phyloP scores from a whole-genome alignment of 2,797 vertebrate genomes.

The Brotula barbata region DNA sequence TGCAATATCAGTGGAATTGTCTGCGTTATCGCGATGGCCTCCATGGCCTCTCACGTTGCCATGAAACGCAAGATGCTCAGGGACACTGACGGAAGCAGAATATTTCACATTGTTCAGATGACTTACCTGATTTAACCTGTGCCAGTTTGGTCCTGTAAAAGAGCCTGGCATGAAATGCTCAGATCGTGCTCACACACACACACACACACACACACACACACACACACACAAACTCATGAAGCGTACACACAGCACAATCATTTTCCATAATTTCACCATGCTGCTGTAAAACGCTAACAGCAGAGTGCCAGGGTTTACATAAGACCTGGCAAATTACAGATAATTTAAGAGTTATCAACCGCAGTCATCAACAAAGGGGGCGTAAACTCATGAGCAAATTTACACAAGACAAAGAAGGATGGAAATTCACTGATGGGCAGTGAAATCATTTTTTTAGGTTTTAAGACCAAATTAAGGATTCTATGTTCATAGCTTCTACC shows the following conservation, averaged over 20 bases:
- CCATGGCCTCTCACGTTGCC: slow-evolving; percentile 40
- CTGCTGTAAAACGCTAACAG: slow-evolving; percentile 40
- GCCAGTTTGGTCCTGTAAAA: slow-evolving; percentile 20
- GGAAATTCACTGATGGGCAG: too few species aligned
- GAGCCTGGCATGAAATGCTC: not conserved
- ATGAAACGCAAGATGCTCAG: slow-evolving; percentile 32
- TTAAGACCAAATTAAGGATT: too few species aligned
- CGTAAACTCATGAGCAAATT: too few species aligned
- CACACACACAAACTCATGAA: slow-evolving; percentile 17
- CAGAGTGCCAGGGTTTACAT: slow-evolving; percentile 48
- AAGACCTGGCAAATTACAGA: slow-evolving; percentile 25
- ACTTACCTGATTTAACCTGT: slow-evolving; percentile 19
- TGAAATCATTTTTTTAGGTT: too few species aligned
- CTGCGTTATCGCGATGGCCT: slow-evolving; percentile 41
- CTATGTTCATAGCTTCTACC: too few species aligned
- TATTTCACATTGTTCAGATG: slow-evolving; percentile 13
- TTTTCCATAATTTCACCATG: slow-evolving; percentile 40
- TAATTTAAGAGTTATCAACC: slow-evolving; percentile 3
- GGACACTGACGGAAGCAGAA: slow-evolving; percentile 42
- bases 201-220: not conserved
- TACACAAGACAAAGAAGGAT: too few species aligned
- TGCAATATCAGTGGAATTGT: slow-evolving; percentile 60
- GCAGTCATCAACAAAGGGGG: too few species aligned
- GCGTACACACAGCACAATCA: slow-evolving; percentile 20
- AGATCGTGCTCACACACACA: too few species aligned